A percentile compares a stretch with the other conserved stretches of the same genome.
phyloP scores from a whole-genome alignment of 2,113 vertebrate genomes.

The Strix aluco region DNA sequence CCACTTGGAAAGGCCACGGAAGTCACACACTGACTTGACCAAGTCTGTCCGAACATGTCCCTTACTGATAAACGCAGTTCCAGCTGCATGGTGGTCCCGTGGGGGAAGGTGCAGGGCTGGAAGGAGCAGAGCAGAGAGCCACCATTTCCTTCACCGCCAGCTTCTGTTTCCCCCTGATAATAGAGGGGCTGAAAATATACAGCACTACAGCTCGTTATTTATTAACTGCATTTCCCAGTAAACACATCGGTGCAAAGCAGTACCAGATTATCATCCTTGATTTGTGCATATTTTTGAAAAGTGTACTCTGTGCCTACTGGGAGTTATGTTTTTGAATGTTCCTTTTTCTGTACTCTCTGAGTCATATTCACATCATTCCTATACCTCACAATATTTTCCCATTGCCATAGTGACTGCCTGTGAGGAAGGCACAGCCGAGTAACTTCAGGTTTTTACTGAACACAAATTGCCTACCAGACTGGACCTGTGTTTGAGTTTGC shows the following conservation, averaged over 20 bases:
- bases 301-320: background rate
- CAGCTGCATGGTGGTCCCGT: rapidly evolving
- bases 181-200: background rate
- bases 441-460: slow-evolving; percentile 53
- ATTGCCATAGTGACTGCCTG: slow-evolving; percentile 74
- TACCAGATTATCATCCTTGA: background rate
- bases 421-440: slow-evolving; percentile 31
- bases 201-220: background rate
- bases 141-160: background rate
- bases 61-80: rapidly evolving
- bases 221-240: background rate
- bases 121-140: background rate
- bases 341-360: slow-evolving; percentile 67
- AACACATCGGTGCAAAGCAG: background rate
- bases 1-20: background rate
- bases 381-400: slow-evolving; percentile 77
- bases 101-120: background rate
- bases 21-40: rapidly evolving
- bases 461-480: background rate
- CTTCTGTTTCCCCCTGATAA: slow-evolving; percentile 20
- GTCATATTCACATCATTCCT: slow-evolving; percentile 77
- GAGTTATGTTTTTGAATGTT: slow-evolving; percentile 59
- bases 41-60: background rate
- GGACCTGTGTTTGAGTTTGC: background rate
- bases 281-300: slow-evolving; percentile 34